A percentile compares a stretch with the other conserved stretches of the same genome.
Evolutionary conservation across 2,113 vertebrate genomes (phyloP).

Genomic region (Diglossa brunneiventris): DNA sequence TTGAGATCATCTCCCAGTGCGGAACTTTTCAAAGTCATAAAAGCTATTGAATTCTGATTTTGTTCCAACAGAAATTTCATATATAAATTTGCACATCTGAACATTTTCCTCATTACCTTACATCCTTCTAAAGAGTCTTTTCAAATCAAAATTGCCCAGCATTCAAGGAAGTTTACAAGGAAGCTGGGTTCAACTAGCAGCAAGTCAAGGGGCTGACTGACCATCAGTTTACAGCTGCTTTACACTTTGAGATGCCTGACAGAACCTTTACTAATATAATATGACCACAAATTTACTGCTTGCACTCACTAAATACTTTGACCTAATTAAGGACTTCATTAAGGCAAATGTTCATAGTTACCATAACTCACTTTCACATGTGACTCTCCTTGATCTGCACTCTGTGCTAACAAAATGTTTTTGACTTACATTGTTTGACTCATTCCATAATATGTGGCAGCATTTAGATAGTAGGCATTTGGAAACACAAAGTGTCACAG

Average conservation of each 20-base stretch:
- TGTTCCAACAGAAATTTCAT: not conserved
- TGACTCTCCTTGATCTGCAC: not conserved
- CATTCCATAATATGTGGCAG: rapidly evolving
- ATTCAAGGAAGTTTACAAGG: not conserved
- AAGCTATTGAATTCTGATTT: not conserved
- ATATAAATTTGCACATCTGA: not conserved
- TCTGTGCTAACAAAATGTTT: not conserved
- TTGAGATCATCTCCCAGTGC: not conserved
- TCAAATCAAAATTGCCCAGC: not conserved
- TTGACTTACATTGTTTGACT: not conserved
- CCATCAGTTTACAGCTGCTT: not conserved
- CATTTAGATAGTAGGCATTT: not conserved
- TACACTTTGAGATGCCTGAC: not conserved
- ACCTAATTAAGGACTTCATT: not conserved
- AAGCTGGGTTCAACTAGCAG: not conserved
- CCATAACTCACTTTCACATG: rapidly evolving
- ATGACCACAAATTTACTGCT: not conserved
- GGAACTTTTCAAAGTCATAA: not conserved
- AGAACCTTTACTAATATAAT: not conserved
- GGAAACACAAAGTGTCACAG: not conserved
- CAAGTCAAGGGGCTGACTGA: not conserved
- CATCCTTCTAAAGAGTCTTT: not conserved
- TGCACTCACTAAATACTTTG: not conserved
- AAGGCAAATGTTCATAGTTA: not conserved
- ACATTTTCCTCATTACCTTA: not conserved